Conservation (phyloP, 2,797 vertebrate species). For the Phylloscopus collybita region DNA sequence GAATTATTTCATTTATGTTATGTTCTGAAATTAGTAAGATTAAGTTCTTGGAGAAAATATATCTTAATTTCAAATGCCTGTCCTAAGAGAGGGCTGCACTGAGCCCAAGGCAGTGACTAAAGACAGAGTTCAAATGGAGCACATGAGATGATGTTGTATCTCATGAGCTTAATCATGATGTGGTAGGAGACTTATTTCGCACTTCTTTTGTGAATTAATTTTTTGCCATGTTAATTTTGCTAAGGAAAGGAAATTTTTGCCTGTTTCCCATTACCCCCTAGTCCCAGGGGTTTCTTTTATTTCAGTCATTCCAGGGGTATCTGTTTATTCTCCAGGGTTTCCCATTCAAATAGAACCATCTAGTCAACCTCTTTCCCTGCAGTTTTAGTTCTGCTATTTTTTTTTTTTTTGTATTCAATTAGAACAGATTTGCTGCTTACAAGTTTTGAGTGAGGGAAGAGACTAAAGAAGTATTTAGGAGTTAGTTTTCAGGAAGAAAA, state of each 20-base stretch:
- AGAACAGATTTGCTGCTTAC: background rate
- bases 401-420: background rate
- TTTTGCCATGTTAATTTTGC: background rate
- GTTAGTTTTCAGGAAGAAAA: background rate
- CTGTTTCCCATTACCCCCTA: background rate
- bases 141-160: fast-evolving
- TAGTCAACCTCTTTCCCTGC: background rate
- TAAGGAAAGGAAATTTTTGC: background rate
- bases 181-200: background rate
- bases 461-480: background rate
- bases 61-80: background rate
- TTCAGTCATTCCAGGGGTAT: background rate
- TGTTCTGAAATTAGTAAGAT: background rate
- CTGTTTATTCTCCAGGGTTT: background rate
- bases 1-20: background rate
- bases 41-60: background rate
- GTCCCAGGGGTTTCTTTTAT: background rate
- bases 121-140: background rate
- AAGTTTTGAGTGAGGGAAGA: background rate
- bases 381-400: background rate
- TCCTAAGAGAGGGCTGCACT: background rate
- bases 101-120: background rate
- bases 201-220: background rate
- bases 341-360: background rate
- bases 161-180: background rate